phyloP scores from a whole-genome alignment of 2,888 invertebrate genomes.

The Campoplex nolae region DNA sequence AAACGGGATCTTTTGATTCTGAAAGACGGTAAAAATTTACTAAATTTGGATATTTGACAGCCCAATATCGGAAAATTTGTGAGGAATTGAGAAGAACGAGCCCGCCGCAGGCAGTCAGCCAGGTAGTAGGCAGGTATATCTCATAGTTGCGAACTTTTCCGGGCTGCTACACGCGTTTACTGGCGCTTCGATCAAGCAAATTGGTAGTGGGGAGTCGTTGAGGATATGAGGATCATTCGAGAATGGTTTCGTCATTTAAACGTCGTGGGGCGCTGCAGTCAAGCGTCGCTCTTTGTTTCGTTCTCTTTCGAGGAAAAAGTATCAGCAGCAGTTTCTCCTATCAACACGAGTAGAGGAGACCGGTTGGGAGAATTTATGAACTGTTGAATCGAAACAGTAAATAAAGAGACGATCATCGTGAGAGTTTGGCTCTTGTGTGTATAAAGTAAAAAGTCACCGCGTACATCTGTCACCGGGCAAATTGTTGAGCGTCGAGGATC shows the following conservation, averaged over 20 bases:
- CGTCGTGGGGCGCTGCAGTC: slow-evolving; percentile 76
- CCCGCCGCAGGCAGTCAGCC: slow-evolving; percentile 36
- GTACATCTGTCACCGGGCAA: background rate
- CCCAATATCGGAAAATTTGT: background rate
- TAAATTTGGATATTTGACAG: background rate
- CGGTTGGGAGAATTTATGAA: slow-evolving; percentile 72
- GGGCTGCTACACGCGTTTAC: slow-evolving; percentile 58
- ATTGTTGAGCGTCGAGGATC: slow-evolving; percentile 37
- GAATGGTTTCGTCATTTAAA: slow-evolving; percentile 51
- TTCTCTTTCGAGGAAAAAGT: slow-evolving; percentile 73
- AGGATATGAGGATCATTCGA: slow-evolving; percentile 22
- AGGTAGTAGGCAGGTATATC: slow-evolving; percentile 56
- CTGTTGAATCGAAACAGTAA: slow-evolving; percentile 31
- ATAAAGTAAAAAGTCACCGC: background rate
- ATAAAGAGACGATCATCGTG: background rate
- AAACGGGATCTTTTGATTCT: background rate
- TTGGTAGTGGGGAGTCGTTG: slow-evolving; percentile 51
- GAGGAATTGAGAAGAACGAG: slow-evolving; percentile 44
- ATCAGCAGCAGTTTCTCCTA: slow-evolving; percentile 67
- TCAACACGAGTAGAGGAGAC: slow-evolving; percentile 57
- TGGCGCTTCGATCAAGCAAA: slow-evolving; percentile 54
- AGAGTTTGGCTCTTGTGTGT: background rate
- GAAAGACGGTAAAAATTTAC: background rate
- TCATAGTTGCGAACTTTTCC: slow-evolving; percentile 41
- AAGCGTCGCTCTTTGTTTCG: slow-evolving; percentile 84